phyloP scores from a whole-genome alignment of 2,888 invertebrate genomes.

The Tetrapedia diversipes region DNA sequence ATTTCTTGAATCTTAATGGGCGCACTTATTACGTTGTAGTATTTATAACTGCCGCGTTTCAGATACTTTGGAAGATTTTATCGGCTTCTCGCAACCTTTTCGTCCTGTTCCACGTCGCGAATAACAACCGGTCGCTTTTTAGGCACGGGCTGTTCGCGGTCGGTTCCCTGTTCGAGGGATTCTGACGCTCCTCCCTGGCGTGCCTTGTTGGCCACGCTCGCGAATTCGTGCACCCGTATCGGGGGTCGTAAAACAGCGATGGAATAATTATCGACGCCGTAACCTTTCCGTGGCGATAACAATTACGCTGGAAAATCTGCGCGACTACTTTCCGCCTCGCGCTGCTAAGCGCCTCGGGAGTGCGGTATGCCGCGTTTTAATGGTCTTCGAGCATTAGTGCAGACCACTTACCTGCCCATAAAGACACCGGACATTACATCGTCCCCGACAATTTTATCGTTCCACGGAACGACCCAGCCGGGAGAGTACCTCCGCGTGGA shows the following conservation, averaged over 20 bases:
- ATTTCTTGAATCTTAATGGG: constrained; percentile 25
- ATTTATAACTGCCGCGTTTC: constrained; percentile 19
- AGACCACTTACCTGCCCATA: constrained; percentile 62
- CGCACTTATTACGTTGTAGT: constrained; percentile 13
- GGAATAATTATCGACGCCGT: constrained; percentile 60
- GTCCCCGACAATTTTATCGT: constrained; percentile 54
- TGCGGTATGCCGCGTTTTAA: constrained; percentile 60
- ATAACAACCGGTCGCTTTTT: too few relatives aligned
- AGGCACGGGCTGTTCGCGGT: too few relatives aligned
- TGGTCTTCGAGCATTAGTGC: constrained; percentile 64
- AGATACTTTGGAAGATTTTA: not conserved
- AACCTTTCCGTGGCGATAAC: constrained; percentile 54
- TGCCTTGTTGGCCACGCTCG: not conserved
- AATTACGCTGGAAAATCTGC: constrained; percentile 59
- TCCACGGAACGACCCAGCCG: constrained; percentile 20
- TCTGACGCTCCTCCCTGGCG: not conserved
- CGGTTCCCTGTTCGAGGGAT: too few relatives aligned
- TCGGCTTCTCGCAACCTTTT: not conserved
- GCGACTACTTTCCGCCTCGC: constrained; percentile 38
- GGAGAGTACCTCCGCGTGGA: constrained; percentile 7
- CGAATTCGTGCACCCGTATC: constrained; percentile 35
- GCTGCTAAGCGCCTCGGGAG: constrained; percentile 51
- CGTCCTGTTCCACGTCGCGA: not conserved
- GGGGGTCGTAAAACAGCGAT: constrained; percentile 39
- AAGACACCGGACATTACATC: constrained; percentile 61